Base-by-base conservation (phyloP, 2,797 vertebrate species). In the Pseudochromis fuscus region DNA sequence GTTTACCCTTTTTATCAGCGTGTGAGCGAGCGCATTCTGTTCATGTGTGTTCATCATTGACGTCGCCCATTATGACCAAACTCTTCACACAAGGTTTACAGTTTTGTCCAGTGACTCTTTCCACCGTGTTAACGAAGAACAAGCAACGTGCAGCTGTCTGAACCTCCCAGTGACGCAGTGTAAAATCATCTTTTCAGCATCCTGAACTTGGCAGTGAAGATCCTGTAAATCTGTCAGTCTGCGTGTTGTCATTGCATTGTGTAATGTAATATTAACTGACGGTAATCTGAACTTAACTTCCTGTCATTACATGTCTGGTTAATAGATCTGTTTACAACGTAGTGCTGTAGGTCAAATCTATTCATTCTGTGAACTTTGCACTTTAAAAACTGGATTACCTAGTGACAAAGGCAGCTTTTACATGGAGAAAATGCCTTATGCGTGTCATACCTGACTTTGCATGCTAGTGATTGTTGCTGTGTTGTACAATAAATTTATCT, bases 381-480 rank as follows among this genome's bases (percentile, higher is more conserved):
- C 93, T 94, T 94, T 93, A 93, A 87, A 87, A 91, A 86, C 88
- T 83, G 91, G 88, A 91, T 87, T 76, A 80, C 84, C 85, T 91
- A 88, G 83, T 88, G 88, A 91, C 83, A 81, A 85, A 92, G 92
- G 92, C 91, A 93, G 93, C 93, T 94, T 93, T 91, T 87, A 88
- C 81, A 67, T 73, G 85, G 81, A 89, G 88, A 81, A 90, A 89
- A 91, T 88, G 93, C 91, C 91, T 93, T 92, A 91, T 57, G 79
- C 87, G 88, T 89, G 83, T 91, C 87, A 85, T 84, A 84, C 67
- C 80, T 55, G 85, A 91, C 76, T 87, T 84, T 91, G 93, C 93
- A 94, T 93, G 93, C 92, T 87, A 70, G 84, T 87, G 73, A 80
- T n/a, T 71, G 87, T 92, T 82, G 75, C 83, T 19, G 83, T 92